A percentile compares a stretch with the other conserved stretches of the same genome.
These are phyloP conservation scores for Pipistrellus pygmaeus DNA, from an alignment of 2,797 vertebrate species.

Conservation along the genomic window DNA sequence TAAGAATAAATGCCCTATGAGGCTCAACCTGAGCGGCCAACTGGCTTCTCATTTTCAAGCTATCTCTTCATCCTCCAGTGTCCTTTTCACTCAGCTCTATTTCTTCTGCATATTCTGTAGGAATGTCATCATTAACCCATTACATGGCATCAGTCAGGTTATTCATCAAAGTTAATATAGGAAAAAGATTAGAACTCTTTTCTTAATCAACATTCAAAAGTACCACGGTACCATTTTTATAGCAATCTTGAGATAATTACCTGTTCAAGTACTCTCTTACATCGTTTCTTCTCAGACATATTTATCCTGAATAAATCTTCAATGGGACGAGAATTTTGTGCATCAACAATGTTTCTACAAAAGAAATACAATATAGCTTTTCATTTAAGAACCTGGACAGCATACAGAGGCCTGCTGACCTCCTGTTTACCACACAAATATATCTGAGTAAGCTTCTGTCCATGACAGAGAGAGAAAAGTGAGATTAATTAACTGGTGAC, in stretches of 20 bases:
- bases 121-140: not conserved
- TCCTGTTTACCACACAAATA: not conserved
- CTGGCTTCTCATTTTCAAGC: not conserved
- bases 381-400: constrained; percentile 10
- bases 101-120: accelerated
- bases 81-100: not conserved
- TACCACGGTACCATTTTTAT: accelerated
- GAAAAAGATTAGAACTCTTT: not conserved
- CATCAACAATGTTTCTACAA: constrained; percentile 97
- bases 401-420: not conserved
- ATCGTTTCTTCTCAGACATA: constrained; percentile 96
- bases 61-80: not conserved
- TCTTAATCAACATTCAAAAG: not conserved
- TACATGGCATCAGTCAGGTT: not conserved
- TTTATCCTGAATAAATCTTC: constrained; percentile 97
- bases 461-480: not conserved
- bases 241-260: constrained; percentile 83
- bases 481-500: not conserved
- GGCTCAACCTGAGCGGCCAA: not conserved
- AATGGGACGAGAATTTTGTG: constrained; percentile 96
- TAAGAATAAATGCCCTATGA: not conserved
- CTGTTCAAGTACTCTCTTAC: constrained; percentile 97
- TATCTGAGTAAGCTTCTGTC: not conserved
- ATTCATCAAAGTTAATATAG: not conserved
- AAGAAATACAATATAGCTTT: constrained; percentile 70